Evolutionary conservation across 2,797 vertebrate species (phyloP), one percentile per base, ranked within the genome.

Genomic region (Rhinogobio ventralis): DNA sequence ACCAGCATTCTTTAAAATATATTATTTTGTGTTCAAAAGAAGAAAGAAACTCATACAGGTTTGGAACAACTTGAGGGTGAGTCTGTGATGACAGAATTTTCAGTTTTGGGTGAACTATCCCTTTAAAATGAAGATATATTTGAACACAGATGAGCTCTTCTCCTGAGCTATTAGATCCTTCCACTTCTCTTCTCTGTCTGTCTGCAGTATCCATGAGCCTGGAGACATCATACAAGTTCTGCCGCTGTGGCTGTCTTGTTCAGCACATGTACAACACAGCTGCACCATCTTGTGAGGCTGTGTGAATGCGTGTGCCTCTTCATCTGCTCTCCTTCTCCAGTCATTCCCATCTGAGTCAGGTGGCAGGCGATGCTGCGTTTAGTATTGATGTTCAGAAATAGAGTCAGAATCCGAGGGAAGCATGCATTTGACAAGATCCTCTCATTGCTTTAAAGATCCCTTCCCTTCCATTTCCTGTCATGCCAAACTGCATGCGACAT

Each of bases 311-410:
- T 19, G 49, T 15, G 36, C 45, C 69, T 79, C 49, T 81, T 76
- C 55, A 80, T 86, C 82, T 78, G 19, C 33, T 85, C 51, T 36
- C n/a, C 69, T 66, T 73, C 71, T 83, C 53, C 64, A 81, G 79
- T 85, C 79, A 53, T 74, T 76, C 81, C 57, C 30, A 46, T 85
- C 53, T 80, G 85, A 81, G 67, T 82, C 71, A 55, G 60, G 62
- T 74, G 68, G 55, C 83, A 79, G 68, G 67, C 71, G 7, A 68
- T 45, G 55, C 66, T 67, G 75, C n/a, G 7, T 53, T 53, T 45
- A 67, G 30, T 53, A 39, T 36, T 74, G 87, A 92, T 90, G 87
- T 86, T 86, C 87, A 86, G 88, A 92, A 91, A 91, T 82, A 90
- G 80, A 86, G 90, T 90, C 86, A 4, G 82, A 81, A 73, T 87